phyloP scores from a whole-genome alignment of 2,797 vertebrate species.

The Crax fasciolata region DNA sequence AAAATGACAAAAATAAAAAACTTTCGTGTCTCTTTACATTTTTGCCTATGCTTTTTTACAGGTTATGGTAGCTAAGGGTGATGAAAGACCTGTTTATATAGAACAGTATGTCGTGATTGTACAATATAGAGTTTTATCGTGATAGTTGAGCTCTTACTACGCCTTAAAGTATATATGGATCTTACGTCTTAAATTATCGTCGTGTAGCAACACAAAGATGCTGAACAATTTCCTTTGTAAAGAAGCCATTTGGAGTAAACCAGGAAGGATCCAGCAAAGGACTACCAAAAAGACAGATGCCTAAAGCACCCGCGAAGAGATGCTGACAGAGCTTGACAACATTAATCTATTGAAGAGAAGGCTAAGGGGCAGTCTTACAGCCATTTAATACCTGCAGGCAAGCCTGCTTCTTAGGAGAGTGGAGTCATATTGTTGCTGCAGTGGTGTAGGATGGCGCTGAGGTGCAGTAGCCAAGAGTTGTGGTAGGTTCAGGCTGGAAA shows the following conservation, averaged over 20 bases:
- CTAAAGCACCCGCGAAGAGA: background rate
- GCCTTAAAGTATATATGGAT: background rate
- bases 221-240: background rate
- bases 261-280: background rate
- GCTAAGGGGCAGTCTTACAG: background rate
- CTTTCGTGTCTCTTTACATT: background rate
- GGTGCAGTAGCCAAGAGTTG: background rate
- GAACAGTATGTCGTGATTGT: fast-evolving
- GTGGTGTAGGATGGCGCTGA: background rate
- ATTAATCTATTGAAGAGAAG: background rate
- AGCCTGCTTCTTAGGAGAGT: background rate
- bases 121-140: background rate
- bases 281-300: background rate
- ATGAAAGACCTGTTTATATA: background rate
- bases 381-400: background rate
- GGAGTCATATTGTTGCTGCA: background rate
- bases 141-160: background rate
- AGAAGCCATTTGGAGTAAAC: background rate
- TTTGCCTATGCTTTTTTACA: background rate
- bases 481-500: background rate
- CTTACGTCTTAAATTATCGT: background rate
- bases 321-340: background rate
- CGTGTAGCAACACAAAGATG: background rate
- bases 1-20: background rate
- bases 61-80: background rate